Conservation (phyloP, 2,113 vertebrate genomes). For the Eptesicus fuscus region DNA sequence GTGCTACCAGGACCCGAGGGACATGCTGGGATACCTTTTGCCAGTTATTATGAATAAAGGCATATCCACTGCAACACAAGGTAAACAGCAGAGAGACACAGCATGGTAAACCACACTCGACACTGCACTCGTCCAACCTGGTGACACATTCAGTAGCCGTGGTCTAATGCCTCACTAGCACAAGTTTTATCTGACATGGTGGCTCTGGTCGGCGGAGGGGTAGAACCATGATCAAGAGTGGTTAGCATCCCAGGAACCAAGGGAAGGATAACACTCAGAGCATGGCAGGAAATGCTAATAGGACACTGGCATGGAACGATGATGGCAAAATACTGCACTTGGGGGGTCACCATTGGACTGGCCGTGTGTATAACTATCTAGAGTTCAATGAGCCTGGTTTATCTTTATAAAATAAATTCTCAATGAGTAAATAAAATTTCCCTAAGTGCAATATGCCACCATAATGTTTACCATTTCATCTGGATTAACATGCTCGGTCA, state of each 20-base stretch:
- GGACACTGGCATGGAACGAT: rapidly evolving
- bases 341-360: not conserved
- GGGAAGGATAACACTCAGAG: not conserved
- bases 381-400: not conserved
- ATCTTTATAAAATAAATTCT: not conserved
- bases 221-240: not conserved
- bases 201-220: not conserved
- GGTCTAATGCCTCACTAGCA: not conserved
- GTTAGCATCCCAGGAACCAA: no score
- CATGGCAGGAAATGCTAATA: not conserved
- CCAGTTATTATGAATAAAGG: not conserved
- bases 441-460: not conserved
- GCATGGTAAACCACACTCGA: not conserved
- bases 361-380: not conserved
- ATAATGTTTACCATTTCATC: not conserved
- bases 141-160: rapidly evolving
- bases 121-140: rapidly evolving
- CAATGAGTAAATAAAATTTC: not conserved
- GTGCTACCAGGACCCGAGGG: not conserved
- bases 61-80: not conserved
- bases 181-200: not conserved
- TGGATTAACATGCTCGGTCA: not conserved
- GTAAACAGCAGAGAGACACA: not conserved
- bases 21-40: not conserved
- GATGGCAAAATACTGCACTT: not conserved